Conservation (phyloP, 2,797 vertebrate genomes). For the Falco concolor region DNA sequence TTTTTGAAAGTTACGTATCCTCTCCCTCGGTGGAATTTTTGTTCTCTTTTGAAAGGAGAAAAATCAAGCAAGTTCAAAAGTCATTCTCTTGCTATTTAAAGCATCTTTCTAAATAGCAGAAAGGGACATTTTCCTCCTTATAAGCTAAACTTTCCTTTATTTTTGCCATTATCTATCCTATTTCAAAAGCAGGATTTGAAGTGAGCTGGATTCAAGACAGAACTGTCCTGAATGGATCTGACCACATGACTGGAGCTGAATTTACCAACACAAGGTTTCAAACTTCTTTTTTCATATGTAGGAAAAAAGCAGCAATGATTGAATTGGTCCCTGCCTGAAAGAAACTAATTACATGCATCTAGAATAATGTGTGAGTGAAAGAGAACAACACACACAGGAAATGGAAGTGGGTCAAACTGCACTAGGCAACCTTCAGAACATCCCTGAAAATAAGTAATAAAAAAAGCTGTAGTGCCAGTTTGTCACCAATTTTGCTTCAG, state of each 20-base stretch:
- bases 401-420: slow-evolving; percentile 34
- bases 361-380: background rate
- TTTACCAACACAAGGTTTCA: background rate
- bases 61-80: slow-evolving; percentile 6
- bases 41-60: background rate
- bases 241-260: background rate
- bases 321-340: background rate
- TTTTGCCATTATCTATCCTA: background rate
- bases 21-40: background rate
- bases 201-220: background rate
- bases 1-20: background rate
- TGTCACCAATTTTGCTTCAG: background rate
- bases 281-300: background rate
- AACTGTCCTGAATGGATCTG: background rate
- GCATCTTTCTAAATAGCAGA: background rate
- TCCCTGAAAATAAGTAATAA: background rate
- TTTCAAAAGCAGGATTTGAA: slow-evolving; percentile 7
- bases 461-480: background rate
- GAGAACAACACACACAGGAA: background rate
- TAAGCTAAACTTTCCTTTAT: background rate
- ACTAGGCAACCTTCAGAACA: background rate
- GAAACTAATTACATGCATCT: slow-evolving; percentile 6
- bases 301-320: background rate
- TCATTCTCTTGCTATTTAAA: background rate
- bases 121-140: background rate